phyloP scores from a whole-genome alignment of 2,888 invertebrate genomes.

The Drosophila cognata region DNA sequence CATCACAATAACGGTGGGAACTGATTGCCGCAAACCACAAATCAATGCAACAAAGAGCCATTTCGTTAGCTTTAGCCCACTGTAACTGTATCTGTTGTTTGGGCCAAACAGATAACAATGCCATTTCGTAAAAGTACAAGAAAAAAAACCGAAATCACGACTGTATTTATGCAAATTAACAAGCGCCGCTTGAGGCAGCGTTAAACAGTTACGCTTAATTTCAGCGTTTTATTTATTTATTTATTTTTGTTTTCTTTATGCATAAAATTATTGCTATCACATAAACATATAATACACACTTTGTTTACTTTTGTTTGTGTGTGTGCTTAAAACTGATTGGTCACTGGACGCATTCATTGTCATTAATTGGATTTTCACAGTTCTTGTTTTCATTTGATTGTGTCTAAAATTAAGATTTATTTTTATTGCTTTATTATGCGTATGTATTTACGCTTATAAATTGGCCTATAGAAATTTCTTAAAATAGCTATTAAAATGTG shows the following conservation, averaged over 20 bases:
- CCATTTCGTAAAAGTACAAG: slow-evolving; percentile 65
- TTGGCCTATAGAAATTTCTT: neutral
- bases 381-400: neutral
- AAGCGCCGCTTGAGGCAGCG: slow-evolving; percentile 57
- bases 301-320: slow-evolving; percentile 14
- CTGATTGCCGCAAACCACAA: slow-evolving; percentile 36
- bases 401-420: neutral
- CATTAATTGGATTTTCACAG: slow-evolving; percentile 17
- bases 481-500: neutral
- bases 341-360: neutral
- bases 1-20: slow-evolving; percentile 53
- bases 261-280: slow-evolving; percentile 34
- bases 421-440: neutral
- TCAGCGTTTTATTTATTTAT: slow-evolving; percentile 4
- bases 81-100: slow-evolving; percentile 43
- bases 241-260: slow-evolving; percentile 8
- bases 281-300: slow-evolving; percentile 13
- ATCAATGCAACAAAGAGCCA: slow-evolving; percentile 25
- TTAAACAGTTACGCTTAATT: slow-evolving; percentile 53
- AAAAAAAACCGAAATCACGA: slow-evolving; percentile 18
- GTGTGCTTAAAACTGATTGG: slow-evolving; percentile 14
- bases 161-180: slow-evolving; percentile 71
- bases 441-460: neutral
- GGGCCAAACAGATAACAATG: slow-evolving; percentile 32
- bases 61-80: slow-evolving; percentile 37